These are phyloP conservation scores for Galeopterus variegatus DNA, from an alignment of 2,113 vertebrate species.

Conservation along the genomic window DNA sequence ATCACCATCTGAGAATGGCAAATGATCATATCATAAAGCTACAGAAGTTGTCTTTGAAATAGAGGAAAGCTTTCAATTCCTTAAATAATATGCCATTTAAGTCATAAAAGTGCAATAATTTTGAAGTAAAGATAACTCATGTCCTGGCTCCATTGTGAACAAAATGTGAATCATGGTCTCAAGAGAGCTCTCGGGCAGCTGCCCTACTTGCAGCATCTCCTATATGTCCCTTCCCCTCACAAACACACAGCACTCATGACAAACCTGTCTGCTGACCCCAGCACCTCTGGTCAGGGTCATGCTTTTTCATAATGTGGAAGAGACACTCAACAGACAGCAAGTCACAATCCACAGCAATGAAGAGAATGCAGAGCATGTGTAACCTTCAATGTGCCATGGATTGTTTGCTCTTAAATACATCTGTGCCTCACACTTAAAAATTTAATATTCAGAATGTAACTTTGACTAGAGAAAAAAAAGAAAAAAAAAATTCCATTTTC, in stretches of 20 bases:
- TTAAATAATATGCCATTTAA: not conserved
- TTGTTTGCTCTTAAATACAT: not conserved
- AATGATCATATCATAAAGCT: slow-evolving; percentile 12
- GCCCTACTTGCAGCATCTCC: not conserved
- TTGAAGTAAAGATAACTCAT: not conserved
- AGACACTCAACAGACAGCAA: not conserved
- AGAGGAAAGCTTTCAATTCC: slow-evolving; percentile 3
- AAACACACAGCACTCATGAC: not conserved
- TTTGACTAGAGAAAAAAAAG: too few species aligned
- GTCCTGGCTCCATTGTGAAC: not conserved
- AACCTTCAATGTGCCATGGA: not conserved
- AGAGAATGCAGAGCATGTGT: not conserved
- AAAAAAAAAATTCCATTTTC: not conserved
- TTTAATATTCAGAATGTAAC: too few species aligned
- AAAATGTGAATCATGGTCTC: not conserved
- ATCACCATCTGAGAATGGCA: not conserved
- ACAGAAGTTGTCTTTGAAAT: not conserved
- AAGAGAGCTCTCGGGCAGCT: not conserved
- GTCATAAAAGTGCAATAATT: not conserved
- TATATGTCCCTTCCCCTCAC: not conserved
- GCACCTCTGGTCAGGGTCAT: too few species aligned
- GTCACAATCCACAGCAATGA: not conserved
- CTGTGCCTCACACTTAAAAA: not conserved
- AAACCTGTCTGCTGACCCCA: not conserved
- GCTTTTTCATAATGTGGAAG: not conserved